phyloP scores from a whole-genome alignment of 2,888 invertebrate species.

The Odontocolon sp. region DNA sequence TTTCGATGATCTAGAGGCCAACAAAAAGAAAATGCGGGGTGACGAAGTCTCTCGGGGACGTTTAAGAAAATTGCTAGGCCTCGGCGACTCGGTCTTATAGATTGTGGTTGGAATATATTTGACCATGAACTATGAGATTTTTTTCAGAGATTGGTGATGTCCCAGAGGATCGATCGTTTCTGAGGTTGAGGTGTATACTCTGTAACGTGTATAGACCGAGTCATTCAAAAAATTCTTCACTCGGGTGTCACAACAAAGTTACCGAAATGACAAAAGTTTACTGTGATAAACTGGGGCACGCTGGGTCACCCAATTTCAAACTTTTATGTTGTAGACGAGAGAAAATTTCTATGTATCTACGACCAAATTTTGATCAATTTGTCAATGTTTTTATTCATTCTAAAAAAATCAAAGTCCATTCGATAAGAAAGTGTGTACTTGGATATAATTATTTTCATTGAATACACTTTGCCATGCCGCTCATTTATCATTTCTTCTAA shows the following conservation, averaged over 20 bases:
- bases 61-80: conserved; percentile 50
- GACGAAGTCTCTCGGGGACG: conserved; percentile 38
- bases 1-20: conserved; percentile 39
- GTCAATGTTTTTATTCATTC: too few species aligned
- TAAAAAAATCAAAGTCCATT: too few species aligned
- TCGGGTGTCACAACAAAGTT: conserved; percentile 15
- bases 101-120: background rate
- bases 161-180: conserved; percentile 41
- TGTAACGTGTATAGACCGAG: conserved; percentile 27
- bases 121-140: conserved; percentile 44
- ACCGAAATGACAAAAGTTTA: background rate
- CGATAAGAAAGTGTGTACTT: too few species aligned
- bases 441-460: too few species aligned
- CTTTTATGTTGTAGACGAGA: too few species aligned
- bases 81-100: conserved; percentile 18
- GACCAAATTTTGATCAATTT: too few species aligned
- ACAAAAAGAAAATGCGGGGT: conserved; percentile 30
- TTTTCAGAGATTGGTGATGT: conserved; percentile 32
- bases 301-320: too few species aligned
- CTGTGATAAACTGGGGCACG: too few species aligned
- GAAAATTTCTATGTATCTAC: too few species aligned
- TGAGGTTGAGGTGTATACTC: conserved; percentile 11
- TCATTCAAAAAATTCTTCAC: conserved; percentile 26
- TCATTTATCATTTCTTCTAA: too few species aligned
- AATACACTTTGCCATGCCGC: too few species aligned